Evolutionary conservation across 1,140 invertebrate genomes (phyloP), one percentile per base, ranked within the genome.

Genomic region (Sitophilus oryzae): DNA sequence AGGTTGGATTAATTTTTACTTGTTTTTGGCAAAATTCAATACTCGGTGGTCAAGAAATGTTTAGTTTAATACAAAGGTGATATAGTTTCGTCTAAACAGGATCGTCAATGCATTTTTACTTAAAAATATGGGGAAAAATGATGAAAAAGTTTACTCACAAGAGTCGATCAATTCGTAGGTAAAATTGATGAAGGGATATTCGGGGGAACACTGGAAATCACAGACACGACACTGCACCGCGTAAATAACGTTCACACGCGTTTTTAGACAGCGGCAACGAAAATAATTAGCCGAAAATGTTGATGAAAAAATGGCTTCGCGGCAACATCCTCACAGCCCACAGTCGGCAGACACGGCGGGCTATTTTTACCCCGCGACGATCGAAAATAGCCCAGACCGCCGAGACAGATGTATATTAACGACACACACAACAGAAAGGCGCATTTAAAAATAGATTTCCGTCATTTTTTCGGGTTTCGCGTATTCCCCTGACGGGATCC

Each of bases 341-440:
- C 43, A 38, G 47, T 53, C 49, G 49, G 51, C 53, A 63, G 59
- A 66, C 61, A 59, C 60, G 43, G 52, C 40, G 50, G 11, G 65
- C 61, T 71, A 71, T 71, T 71, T 68, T 65, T 71, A 69, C 61
- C 45, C 62, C 62, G 58, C 64, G 52, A 58, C 60, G 60, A 61
- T 43, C 63, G 62, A 69, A 71, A 71, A 69, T 71, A 71, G 67
- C 66, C 52, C 56, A 64, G 61, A 61, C 58, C 52, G 61, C 62
- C 50, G 59, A 52, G 59, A 62, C 65, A 65, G 64, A 67, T 64
- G 59, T 61, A 66, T 66, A 67, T 67, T 66, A 65, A 60, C 61
- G 40, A 56, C 59, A 59, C 52, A n/a, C n/a, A 63, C 60, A 62
- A 66, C 62, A 62, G 45, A 62, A 64, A 60, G 57, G 50, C 55